Evolutionary conservation across 2,113 vertebrate genomes (phyloP), one percentile per base, ranked within the genome.

Genomic region (Grammomys surdaster): DNA sequence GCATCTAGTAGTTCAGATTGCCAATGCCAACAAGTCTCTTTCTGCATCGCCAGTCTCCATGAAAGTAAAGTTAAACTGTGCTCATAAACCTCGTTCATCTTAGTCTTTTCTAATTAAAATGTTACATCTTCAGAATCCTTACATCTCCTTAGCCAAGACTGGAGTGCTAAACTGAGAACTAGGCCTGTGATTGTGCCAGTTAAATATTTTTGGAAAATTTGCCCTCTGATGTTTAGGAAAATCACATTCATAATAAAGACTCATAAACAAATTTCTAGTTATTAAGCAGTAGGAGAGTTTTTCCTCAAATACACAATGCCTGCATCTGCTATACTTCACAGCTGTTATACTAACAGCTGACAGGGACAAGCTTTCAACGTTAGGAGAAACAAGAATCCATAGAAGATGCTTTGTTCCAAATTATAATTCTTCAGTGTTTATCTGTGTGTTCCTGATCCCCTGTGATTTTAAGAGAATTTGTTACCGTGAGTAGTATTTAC

Each of bases 261-360:
- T 85, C 87, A 94, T 20, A 84, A 36, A 85, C 69, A 95, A 96
- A 33, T 31, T 73, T 89, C 67, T 95, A 16, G 33, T 48, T 90
- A 92, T 92, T 97, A 92, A 92, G 40, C 40, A 94, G 36, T 33
- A 92, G 76, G 26, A 69, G 11, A 92, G 31, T 60, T 93, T 88
- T 51, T 91, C 84, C 91, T 96, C 96, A 96, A 94, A 96, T 93
- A 88, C 16, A 95, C 65, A 73, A 56, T 54, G 78, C 78, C 82
- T 78, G 81, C 96, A 98, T 89, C 95, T 97, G 96, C 92, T 86
- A 70, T 7, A 46, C 31, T 82, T 90, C 86, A 86, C 94, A 96
- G 94, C 76, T 97, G 94, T 87, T 96, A 51, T 1, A 78, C 26
- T 92, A 96, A 96, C 92, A 97, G 89, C 88, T 96, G 95, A 95